phyloP scores from a whole-genome alignment of 2,113 vertebrate species.

The Cryptoleucopteryx plumbea region DNA sequence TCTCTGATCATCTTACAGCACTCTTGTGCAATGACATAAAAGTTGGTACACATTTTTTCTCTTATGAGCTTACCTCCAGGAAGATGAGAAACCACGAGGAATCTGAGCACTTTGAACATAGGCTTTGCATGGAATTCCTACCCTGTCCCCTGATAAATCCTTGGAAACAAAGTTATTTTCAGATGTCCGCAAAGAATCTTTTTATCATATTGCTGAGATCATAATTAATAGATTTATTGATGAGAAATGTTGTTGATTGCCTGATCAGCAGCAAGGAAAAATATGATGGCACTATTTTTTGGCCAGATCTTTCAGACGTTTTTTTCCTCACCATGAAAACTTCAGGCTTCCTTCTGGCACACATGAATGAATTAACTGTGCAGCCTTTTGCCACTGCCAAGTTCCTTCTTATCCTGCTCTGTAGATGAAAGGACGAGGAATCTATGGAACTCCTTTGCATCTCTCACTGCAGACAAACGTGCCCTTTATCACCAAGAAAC shows the following conservation, averaged over 20 bases:
- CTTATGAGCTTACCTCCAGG: slow-evolving; percentile 16
- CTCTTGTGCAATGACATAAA: background rate
- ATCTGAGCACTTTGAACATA: background rate
- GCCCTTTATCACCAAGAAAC: background rate
- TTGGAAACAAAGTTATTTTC: slow-evolving; percentile 38
- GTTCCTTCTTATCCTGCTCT: background rate
- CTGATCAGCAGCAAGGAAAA: background rate
- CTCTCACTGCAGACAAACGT: background rate
- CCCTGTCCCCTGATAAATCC: background rate
- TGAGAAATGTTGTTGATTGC: background rate
- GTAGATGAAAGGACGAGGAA: slow-evolving; percentile 6
- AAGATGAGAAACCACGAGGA: slow-evolving; percentile 44
- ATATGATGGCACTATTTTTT: background rate
- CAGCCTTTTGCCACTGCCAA: background rate
- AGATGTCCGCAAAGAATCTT: slow-evolving; percentile 4
- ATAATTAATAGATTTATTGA: background rate
- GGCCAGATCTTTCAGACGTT: background rate
- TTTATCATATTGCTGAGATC: background rate
- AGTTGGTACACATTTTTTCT: background rate
- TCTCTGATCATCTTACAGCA: background rate
- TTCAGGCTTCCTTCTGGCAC: background rate
- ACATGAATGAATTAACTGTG: background rate
- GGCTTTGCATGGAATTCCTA: slow-evolving; percentile 7
- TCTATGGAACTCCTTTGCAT: slow-evolving; percentile 6
- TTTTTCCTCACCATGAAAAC: background rate